phyloP scores from a whole-genome alignment of 2,888 invertebrate genomes.

The Caenorhabditis wallacei region DNA sequence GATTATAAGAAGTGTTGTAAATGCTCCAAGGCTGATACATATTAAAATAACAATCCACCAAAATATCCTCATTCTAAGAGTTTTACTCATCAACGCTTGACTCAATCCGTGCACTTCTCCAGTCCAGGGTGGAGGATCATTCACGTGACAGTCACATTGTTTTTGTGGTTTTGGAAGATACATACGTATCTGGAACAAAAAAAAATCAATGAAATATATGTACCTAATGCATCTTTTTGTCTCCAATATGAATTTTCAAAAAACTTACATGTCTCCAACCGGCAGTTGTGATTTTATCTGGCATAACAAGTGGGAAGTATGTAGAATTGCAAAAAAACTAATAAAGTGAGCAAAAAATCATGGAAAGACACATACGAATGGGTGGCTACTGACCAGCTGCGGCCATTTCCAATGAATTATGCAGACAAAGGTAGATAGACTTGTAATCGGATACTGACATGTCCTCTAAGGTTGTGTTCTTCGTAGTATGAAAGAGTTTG shows the following conservation, averaged over 20 bases:
- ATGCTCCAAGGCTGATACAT: slow-evolving; percentile 75
- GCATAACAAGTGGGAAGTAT: slow-evolving; percentile 26
- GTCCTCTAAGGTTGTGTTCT: slow-evolving; percentile 29
- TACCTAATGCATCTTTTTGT: too few relatives aligned
- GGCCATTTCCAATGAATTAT: slow-evolving; percentile 41
- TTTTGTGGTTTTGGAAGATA: slow-evolving; percentile 70
- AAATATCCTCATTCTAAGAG: slow-evolving; percentile 75
- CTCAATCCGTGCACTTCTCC: slow-evolving; percentile 81
- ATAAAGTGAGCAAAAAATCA: slow-evolving; percentile 41
- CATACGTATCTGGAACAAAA: slow-evolving; percentile 61
- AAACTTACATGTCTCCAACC: slow-evolving; percentile 51
- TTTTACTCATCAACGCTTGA: slow-evolving; percentile 74
- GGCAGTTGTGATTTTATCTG: slow-evolving; percentile 37
- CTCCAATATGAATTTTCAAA: background rate
- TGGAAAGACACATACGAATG: slow-evolving; percentile 40
- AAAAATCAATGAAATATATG: too few relatives aligned
- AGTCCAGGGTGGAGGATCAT: slow-evolving; percentile 81
- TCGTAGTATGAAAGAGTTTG: background rate
- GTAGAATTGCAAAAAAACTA: slow-evolving; percentile 15
- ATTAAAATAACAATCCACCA: slow-evolving; percentile 81
- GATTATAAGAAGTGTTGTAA: slow-evolving; percentile 75
- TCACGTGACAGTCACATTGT: slow-evolving; percentile 77
- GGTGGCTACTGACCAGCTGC: slow-evolving; percentile 29
- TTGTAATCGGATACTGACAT: slow-evolving; percentile 50
- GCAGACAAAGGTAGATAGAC: slow-evolving; percentile 46